These are phyloP conservation scores for Notocelia uddmanniana DNA, from an alignment of 2,888 invertebrate genomes.

Conservation along the genomic window DNA sequence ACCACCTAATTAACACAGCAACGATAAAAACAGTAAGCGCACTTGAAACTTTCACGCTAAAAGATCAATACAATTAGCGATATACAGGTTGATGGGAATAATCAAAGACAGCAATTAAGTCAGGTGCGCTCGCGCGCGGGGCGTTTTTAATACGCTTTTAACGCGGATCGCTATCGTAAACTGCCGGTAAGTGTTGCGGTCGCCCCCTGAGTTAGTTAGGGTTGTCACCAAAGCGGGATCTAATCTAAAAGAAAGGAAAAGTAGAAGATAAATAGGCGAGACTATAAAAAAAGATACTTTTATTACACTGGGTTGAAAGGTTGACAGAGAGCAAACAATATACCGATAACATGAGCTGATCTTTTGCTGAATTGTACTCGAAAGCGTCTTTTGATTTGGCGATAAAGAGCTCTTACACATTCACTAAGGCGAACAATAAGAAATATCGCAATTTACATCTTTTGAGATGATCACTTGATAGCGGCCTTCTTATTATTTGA, in stretches of 20 bases:
- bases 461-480: too few relatives aligned
- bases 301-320: too few relatives aligned
- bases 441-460: too few relatives aligned
- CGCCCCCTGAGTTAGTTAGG: conserved; percentile 46
- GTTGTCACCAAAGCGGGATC: conserved; percentile 15
- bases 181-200: conserved; percentile 58
- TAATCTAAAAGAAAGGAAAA: background rate
- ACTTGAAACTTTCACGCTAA: conserved; percentile 35
- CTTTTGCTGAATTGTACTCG: too few relatives aligned
- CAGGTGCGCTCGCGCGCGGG: conserved; percentile 48
- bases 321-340: too few relatives aligned
- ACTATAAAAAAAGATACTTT: too few relatives aligned
- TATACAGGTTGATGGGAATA: conserved; percentile 48
- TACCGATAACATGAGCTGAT: too few relatives aligned
- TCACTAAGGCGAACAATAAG: too few relatives aligned
- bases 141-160: conserved; percentile 69
- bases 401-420: too few relatives aligned
- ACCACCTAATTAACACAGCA: conserved; percentile 4
- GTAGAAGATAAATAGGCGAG: background rate
- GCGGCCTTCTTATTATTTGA: too few relatives aligned
- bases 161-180: conserved; percentile 65
- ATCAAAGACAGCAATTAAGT: conserved; percentile 71
- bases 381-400: too few relatives aligned
- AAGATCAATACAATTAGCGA: conserved; percentile 47
- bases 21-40: conserved; percentile 15